These are phyloP conservation scores for Phycodurus eques DNA, from an alignment of 2,113 vertebrate species.

Conservation along the genomic window DNA sequence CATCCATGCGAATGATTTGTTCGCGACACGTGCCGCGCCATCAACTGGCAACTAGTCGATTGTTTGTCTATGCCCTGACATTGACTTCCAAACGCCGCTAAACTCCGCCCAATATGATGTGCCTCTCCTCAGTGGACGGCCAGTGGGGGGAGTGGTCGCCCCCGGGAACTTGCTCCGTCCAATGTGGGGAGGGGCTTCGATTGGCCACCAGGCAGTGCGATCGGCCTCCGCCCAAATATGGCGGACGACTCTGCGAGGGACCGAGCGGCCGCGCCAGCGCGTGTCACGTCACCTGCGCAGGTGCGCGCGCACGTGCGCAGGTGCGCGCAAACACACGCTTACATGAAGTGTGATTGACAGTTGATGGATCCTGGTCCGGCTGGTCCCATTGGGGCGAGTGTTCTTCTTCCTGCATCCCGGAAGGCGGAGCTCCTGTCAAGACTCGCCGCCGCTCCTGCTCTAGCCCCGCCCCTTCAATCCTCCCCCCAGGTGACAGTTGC, in stretches of 20 bases:
- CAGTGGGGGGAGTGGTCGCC: constrained; percentile 56
- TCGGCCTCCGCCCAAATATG: constrained; percentile 45
- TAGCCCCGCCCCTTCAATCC: constrained; percentile 47
- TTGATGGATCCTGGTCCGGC: constrained; percentile 49
- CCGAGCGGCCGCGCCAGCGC: neutral
- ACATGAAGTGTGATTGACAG: constrained; percentile 24
- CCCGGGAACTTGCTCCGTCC: constrained; percentile 18
- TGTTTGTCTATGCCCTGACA: too few relatives aligned
- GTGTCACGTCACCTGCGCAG: constrained; percentile 48
- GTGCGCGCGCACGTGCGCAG: constrained; percentile 24
- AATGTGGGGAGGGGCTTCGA: constrained; percentile 59
- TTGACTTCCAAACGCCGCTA: neutral
- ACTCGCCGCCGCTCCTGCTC: constrained; percentile 45
- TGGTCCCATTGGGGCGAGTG: constrained; percentile 59
- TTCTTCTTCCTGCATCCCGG: constrained; percentile 36
- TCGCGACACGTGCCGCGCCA: too few relatives aligned
- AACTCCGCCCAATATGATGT: neutral
- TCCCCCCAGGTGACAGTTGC: constrained; percentile 20
- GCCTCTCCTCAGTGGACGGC: constrained; percentile 48
- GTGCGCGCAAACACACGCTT: neutral
- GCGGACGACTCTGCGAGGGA: constrained; percentile 37
- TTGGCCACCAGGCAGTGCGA: constrained; percentile 49
- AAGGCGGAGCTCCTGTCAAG: neutral
- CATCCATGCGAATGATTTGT: too few relatives aligned
- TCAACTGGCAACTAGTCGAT: too few relatives aligned